phyloP scores from a whole-genome alignment of 2,113 vertebrate genomes.

The Crocuta crocuta region DNA sequence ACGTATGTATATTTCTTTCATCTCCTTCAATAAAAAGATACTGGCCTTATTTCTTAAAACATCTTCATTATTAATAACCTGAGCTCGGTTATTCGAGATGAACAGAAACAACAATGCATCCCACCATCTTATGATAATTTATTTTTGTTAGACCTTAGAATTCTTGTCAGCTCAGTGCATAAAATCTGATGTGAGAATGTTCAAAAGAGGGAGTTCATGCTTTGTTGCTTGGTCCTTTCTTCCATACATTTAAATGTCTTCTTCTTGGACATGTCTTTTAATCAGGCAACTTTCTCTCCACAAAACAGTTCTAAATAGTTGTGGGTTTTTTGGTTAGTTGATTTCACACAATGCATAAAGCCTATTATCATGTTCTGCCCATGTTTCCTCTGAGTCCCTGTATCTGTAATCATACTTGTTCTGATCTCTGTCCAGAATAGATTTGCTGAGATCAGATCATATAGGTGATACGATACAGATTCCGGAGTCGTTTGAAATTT shows the following conservation, averaged over 20 bases:
- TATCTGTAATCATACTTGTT: background rate
- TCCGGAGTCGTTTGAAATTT: constrained; percentile 71
- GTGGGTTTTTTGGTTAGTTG: background rate
- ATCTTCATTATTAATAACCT: background rate
- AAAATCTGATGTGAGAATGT: background rate
- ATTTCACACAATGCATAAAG: background rate
- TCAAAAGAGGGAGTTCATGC: background rate
- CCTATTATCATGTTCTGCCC: background rate
- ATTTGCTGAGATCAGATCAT: constrained; percentile 22
- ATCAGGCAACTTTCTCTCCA: background rate
- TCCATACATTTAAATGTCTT: background rate
- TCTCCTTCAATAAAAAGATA: background rate
- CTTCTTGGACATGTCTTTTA: background rate
- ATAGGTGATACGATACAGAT: background rate
- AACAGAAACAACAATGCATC: background rate
- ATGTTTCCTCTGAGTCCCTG: constrained; percentile 23
- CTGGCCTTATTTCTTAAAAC: background rate
- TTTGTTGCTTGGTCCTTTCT: background rate
- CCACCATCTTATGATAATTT: background rate
- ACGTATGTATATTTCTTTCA: background rate
- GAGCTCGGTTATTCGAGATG: background rate
- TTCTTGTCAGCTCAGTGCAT: background rate
- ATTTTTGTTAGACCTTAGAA: background rate
- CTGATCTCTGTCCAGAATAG: constrained; percentile 39
- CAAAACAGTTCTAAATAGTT: constrained; percentile 26